phyloP scores from a whole-genome alignment of 2,888 invertebrate genomes.

The Drosophila mayaguana region DNA sequence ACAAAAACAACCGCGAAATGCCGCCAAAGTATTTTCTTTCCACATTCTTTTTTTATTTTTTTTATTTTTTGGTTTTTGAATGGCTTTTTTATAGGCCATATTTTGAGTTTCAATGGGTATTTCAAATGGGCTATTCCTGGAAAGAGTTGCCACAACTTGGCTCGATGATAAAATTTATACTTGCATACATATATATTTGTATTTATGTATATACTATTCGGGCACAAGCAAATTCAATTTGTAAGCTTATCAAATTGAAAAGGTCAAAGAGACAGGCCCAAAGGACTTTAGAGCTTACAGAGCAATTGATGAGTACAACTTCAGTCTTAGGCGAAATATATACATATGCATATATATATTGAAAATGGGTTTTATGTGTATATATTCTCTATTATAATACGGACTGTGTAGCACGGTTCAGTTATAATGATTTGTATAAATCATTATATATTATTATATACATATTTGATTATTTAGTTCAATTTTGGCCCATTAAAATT shows the following conservation, averaged over 20 bases:
- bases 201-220: not conserved
- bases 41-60: not conserved
- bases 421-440: no score
- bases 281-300: not conserved
- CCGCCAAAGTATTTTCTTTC: conserved; percentile 3
- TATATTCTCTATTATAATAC: not conserved
- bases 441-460: no score
- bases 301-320: not conserved
- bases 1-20: conserved; percentile 8
- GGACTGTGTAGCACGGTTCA: no score
- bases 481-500: not conserved
- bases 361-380: not conserved
- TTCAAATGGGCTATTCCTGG: conserved; percentile 25
- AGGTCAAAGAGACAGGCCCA: not conserved
- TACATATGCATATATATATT: not conserved
- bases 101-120: conserved; percentile 32
- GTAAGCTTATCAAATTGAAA: not conserved
- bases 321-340: not conserved
- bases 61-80: conserved; percentile 21
- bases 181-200: not conserved
- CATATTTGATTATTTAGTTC: no score
- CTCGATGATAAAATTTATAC: conserved; percentile 14
- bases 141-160: conserved; percentile 15
- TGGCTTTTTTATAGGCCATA: conserved; percentile 41
- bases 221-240: not conserved